Percentiles rank a stretch among this genome's conserved stretches.
Conservation (phyloP, 2,888 invertebrate species). For the Dryocosmus kuriphilus region DNA sequence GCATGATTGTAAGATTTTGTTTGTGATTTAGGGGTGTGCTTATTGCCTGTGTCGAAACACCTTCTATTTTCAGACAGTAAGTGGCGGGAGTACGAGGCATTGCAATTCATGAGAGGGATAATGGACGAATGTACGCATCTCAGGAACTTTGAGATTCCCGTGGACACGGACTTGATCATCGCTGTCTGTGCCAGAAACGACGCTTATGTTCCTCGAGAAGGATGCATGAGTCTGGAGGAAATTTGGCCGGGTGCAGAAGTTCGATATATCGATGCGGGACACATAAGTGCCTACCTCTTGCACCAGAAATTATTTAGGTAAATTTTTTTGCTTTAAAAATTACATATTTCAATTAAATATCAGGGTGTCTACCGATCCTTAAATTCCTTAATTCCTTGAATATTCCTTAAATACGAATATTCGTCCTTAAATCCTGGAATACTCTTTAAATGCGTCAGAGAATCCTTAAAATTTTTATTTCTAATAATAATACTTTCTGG, state of each 20-base stretch:
- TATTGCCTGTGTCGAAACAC: conserved; percentile 71
- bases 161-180: conserved; percentile 93
- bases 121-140: conserved; percentile 99
- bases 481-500: too few relatives aligned
- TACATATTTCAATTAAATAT: not conserved
- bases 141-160: conserved; percentile 92
- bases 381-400: too few relatives aligned
- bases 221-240: conserved; percentile 89
- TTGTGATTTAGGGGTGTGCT: conserved; percentile 68
- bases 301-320: conserved; percentile 94
- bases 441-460: too few relatives aligned
- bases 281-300: conserved; percentile 92
- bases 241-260: conserved; percentile 97
- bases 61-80: conserved; percentile 76
- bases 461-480: too few relatives aligned
- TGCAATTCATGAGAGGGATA: conserved; percentile 97
- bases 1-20: conserved; percentile 16
- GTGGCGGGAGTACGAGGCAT: conserved; percentile 87
- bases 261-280: conserved; percentile 92
- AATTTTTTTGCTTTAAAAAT: not conserved
- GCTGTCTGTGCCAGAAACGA: conserved; percentile 94
- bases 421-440: too few relatives aligned
- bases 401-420: too few relatives aligned
- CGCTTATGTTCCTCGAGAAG: conserved; percentile 93
- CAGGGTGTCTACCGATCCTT: too few relatives aligned